Percentiles rank a stretch among this genome's conserved stretches.
These are phyloP conservation scores for Crotalus helleri DNA, from an alignment of 2,113 vertebrate genomes.

Conservation along the genomic window DNA sequence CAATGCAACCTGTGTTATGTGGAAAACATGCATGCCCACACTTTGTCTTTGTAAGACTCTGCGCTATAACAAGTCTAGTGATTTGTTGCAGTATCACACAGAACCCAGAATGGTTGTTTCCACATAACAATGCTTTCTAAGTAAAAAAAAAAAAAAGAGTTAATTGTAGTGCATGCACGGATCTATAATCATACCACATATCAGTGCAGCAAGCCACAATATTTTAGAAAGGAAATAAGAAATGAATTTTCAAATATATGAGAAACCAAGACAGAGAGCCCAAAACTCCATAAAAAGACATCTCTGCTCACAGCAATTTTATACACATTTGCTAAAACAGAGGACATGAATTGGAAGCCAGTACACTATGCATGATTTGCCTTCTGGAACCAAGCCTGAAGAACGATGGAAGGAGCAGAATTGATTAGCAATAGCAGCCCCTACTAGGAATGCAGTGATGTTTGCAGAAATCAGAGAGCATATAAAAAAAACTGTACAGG, in stretches of 20 bases:
- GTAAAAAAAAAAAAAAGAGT: background rate
- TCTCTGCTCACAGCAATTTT: background rate
- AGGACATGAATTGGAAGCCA: background rate
- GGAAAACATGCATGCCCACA: background rate
- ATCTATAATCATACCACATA: background rate
- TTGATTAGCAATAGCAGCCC: background rate
- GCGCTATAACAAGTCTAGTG: background rate
- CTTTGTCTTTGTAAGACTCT: background rate
- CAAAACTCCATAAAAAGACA: background rate
- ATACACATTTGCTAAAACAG: background rate
- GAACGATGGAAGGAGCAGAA: background rate
- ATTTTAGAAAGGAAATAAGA: background rate
- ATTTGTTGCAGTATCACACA: constrained; percentile 1
- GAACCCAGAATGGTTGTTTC: constrained; percentile 1
- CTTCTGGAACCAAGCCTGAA: background rate
- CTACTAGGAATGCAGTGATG: background rate
- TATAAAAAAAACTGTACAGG: background rate
- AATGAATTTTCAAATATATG: background rate
- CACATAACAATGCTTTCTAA: background rate
- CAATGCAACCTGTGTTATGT: background rate
- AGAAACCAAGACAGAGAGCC: background rate
- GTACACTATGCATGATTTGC: background rate
- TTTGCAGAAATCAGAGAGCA: background rate
- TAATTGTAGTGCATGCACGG: background rate
- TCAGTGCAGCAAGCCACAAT: background rate